Evolutionary conservation across 1,140 invertebrate species (phyloP), one percentile per base, ranked within the genome.

Genomic region (Ridgeia piscesae): DNA sequence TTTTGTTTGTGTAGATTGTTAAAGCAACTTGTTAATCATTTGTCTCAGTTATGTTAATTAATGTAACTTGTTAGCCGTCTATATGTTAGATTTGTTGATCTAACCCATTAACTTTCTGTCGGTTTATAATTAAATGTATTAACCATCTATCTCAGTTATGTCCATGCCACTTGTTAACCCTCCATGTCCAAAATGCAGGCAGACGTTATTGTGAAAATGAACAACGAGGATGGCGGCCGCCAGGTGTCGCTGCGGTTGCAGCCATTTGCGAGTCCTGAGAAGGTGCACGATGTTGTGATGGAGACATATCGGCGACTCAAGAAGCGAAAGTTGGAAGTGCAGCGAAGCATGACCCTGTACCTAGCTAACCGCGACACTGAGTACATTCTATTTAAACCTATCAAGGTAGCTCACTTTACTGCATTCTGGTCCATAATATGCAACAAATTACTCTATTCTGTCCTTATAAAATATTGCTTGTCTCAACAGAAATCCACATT

Each of bases 361-460:
- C 96, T 99, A 33, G 98, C 98, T n/a, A 99, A 99, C 96, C 97
- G 97, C 93, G 99, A 99, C 96, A 99, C 99, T 0, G 98, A 99
- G 95, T 98, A 98, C 94, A 99, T 99, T 95, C 96, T 99, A 0
- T 99, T 99, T 94, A 97, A 98, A 92, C 99, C 98, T 9, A 98
- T 99, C 50, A 98, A 98, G 95, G 97, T 98, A 95, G 96, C 96
- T 96, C 34, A 31, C 33, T n/a, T 9, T 42, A 33, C 31, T 88
- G 2, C 11, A 11, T 34, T 88, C 48, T 48, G n/a, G n/a, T n/a
- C 34, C 33, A n/a, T 92, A 34, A 42, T n/a, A n/a, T 33, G 33
- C 33, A 4, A n/a, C 21, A 11, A 89, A 48, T 58, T 35, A 9
- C 77, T 92, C 35, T 58, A 58, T 4, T 6, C 33, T 88, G n/a